Base-by-base conservation (phyloP, 2,113 vertebrate species). In the Morone chrysops region DNA sequence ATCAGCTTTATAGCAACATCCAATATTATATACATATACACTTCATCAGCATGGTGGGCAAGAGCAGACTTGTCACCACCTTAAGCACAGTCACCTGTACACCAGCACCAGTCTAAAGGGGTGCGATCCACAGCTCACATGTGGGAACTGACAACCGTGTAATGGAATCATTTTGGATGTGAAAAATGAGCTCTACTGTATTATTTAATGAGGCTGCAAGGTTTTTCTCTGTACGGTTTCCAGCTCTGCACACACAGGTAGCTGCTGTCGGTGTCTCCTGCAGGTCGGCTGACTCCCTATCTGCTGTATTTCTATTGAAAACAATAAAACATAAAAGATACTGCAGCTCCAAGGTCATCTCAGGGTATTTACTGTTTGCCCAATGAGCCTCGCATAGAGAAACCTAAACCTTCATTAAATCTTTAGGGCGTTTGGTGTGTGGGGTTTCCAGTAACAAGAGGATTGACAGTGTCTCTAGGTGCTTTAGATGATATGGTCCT, bases 391-490 rank as follows among this genome's bases (percentile, higher is more conserved):
- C 68, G 75, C 68, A 72, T 8, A 75, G 41, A 80, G 94, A 94
- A 94, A 94, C 90, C 70, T 54, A 92, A 94, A 85, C 91, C 90
- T 86, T 94, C 95, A 96, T 95, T 94, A 94, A 95, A 95, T 87
- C 88, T 95, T 96, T 77, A 95, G 87, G 85, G 48, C 14, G 75
- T 86, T 88, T 93, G 83, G 71, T 75, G 53, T 70, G 70, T 82
- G 47, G 60, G 50, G 67, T 91, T 69, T 94, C 83, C 67, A 72
- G 38, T 94, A 70, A 87, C 94, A 71, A 60, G 77, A 78, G 38
- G 60, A 94, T 89, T 92, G 93, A 94, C 92, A 93, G 92, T 95
- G 81, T 87, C 59, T 89, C n/a, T 22, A 50, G n/a, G 38, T 80
- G 22, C 69, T 84, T 89, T 63, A 88, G 66, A 75, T 82, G 60